Evolutionary conservation across 2,113 vertebrate species (phyloP).

Genomic region (Archilochus colubris): DNA sequence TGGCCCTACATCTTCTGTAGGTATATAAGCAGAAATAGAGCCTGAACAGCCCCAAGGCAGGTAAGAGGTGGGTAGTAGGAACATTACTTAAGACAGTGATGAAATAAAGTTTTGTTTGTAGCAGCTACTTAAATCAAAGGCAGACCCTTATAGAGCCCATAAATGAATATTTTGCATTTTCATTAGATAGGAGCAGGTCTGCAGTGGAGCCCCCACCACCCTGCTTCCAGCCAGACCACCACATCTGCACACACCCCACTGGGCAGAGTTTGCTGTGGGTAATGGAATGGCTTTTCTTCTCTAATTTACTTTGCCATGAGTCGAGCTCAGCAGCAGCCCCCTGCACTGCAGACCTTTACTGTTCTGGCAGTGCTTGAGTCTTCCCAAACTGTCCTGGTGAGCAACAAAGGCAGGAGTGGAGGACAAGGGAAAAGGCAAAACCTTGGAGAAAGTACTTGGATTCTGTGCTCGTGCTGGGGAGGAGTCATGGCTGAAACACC

Average conservation of each 20-base stretch:
- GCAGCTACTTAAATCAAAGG: neutral
- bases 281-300: too few relatives aligned
- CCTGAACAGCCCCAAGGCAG: neutral
- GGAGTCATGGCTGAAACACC: neutral
- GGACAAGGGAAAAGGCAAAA: neutral
- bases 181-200: neutral
- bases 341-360: neutral
- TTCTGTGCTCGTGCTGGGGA: neutral
- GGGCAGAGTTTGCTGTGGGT: neutral
- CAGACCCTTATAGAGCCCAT: neutral
- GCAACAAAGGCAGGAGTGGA: neutral
- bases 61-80: neutral
- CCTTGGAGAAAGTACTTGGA: neutral
- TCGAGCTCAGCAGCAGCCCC: neutral
- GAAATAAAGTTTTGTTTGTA: neutral
- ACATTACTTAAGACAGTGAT: neutral
- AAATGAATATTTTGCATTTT: neutral
- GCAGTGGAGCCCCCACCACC: neutral
- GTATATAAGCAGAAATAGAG: neutral
- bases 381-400: neutral
- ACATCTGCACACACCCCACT: fast-evolving
- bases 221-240: neutral
- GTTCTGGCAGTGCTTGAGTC: too few relatives aligned
- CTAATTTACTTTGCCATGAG: neutral
- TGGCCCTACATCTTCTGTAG: neutral